Percentiles rank a stretch among this genome's conserved stretches.
Evolutionary conservation across 2,113 vertebrate species (phyloP).

Genomic region (Hypanus sabinus): DNA sequence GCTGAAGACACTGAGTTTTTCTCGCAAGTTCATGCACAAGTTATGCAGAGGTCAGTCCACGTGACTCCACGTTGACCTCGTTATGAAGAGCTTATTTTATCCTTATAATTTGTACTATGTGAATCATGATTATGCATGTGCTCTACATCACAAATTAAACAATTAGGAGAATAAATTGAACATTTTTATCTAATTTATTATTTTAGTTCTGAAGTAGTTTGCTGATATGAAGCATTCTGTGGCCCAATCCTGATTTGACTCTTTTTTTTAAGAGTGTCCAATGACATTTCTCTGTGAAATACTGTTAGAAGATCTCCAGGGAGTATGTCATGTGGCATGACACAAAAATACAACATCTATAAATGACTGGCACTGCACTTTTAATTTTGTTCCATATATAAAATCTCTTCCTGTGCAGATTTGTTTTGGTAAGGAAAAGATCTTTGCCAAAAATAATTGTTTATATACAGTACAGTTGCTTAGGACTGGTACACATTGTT

Average conservation of each 20-base stretch:
- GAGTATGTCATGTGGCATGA: neutral
- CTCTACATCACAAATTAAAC: neutral
- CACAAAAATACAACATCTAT: conserved; percentile 31
- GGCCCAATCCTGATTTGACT: neutral
- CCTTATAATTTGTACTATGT: neutral
- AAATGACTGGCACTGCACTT: conserved; percentile 17
- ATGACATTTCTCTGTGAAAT: neutral
- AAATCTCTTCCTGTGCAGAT: conserved; percentile 5
- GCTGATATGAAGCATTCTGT: neutral
- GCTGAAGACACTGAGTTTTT: neutral
- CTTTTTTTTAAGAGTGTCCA: neutral
- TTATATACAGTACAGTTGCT: conserved; percentile 19
- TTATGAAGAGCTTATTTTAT: neutral
- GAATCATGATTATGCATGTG: neutral
- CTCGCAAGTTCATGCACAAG: too few species aligned
- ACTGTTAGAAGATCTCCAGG: neutral
- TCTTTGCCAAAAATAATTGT: conserved; percentile 26
- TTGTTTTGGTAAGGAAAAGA: conserved; percentile 25
- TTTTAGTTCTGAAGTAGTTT: neutral
- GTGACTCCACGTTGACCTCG: neutral
- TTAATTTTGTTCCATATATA: conserved; percentile 12
- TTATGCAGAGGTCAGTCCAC: neutral
- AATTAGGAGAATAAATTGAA: neutral
- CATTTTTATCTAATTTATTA: conserved; percentile 11
- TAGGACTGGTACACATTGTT: conserved; percentile 28